Conservation (phyloP, 2,797 vertebrate genomes). For the Megaceryle alcyon region DNA sequence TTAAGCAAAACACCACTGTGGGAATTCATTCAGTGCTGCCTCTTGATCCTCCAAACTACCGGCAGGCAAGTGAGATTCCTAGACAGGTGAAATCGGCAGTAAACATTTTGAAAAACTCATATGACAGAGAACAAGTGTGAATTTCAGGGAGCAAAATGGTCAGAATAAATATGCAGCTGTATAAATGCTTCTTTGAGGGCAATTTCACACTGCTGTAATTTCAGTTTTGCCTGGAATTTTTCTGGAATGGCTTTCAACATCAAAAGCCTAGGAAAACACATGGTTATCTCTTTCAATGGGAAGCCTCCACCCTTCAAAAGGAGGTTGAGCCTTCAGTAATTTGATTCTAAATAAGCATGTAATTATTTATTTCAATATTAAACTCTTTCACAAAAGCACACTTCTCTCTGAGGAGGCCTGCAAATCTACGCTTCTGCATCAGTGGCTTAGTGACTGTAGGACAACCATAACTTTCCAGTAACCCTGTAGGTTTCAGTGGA, state of each 20-base stretch:
- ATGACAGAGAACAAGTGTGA: not conserved
- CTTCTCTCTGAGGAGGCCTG: not conserved
- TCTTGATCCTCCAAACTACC: not conserved
- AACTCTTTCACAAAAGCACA: not conserved
- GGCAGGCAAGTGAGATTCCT: not conserved
- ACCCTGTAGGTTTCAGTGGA: not conserved
- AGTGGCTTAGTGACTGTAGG: not conserved
- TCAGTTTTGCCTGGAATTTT: slow-evolving; percentile 35
- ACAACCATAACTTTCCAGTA: not conserved
- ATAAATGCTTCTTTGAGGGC: not conserved
- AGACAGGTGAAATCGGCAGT: not conserved
- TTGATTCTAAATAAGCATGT: slow-evolving; percentile 34
- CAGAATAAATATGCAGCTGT: not conserved
- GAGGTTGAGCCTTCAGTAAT: not conserved
- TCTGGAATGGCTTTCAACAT: slow-evolving; percentile 38
- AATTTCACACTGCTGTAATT: slow-evolving; percentile 29
- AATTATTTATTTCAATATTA: slow-evolving; percentile 24
- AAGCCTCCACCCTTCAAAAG: not conserved
- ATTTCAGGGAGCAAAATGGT: not conserved
- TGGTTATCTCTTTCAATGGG: not conserved
- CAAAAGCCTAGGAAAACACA: slow-evolving; percentile 10
- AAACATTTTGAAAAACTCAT: not conserved
- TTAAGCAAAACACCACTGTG: not conserved
- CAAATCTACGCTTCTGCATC: not conserved
- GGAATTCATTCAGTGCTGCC: not conserved